Percentiles rank a stretch among this genome's conserved stretches.
Evolutionary conservation across 2,113 vertebrate genomes (phyloP).

Genomic region (Anser brachyrhynchus): DNA sequence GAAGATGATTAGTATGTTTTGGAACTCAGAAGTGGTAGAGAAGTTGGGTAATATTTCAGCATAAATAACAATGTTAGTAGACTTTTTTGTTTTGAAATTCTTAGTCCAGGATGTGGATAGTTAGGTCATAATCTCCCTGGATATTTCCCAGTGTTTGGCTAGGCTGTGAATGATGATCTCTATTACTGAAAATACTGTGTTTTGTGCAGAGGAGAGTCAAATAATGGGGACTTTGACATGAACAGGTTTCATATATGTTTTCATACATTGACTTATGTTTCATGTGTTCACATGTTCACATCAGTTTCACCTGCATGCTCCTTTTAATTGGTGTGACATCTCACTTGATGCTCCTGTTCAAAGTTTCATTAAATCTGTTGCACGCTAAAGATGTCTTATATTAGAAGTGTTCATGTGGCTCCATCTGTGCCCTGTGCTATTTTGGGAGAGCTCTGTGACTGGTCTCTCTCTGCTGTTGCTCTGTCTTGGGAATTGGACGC

Average conservation of each 20-base stretch:
- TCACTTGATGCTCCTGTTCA: background rate
- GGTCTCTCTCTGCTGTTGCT: background rate
- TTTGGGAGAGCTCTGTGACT: background rate
- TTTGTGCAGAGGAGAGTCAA: background rate
- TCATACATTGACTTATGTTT: background rate
- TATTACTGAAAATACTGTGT: background rate
- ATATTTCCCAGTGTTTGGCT: constrained; percentile 1
- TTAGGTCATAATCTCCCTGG: constrained; percentile 26
- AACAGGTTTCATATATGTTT: background rate
- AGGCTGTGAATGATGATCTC: background rate
- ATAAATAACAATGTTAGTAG: constrained; percentile 5
- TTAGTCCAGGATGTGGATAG: background rate
- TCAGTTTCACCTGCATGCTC: background rate
- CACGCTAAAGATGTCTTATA: background rate
- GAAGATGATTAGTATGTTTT: constrained; percentile 15
- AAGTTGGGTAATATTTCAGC: constrained; percentile 9
- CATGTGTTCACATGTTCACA: background rate
- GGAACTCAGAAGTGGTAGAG: constrained; percentile 4
- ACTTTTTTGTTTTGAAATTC: background rate
- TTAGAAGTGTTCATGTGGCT: background rate
- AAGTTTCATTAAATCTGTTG: background rate
- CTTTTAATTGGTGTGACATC: background rate
- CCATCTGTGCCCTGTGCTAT: background rate
- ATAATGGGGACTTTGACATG: background rate
- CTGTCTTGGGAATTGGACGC: background rate